Percentiles rank a stretch among this genome's conserved stretches.
These are phyloP conservation scores for Lethocerus indicus DNA, from an alignment of 1,140 invertebrate genomes.

Conservation along the genomic window DNA sequence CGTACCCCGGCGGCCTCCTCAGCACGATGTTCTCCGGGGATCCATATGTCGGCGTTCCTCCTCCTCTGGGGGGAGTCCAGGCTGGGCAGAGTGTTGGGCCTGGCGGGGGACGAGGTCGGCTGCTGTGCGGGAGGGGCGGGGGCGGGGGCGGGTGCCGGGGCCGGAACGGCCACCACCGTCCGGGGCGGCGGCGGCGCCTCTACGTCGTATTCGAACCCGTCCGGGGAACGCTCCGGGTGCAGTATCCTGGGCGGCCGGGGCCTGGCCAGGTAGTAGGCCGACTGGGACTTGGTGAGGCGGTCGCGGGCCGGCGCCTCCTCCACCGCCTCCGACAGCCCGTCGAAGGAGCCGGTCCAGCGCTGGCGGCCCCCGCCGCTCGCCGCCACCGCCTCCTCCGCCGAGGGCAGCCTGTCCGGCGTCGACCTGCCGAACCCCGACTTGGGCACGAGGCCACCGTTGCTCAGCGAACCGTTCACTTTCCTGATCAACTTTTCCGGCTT, in stretches of 20 bases:
- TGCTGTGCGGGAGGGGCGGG: slow-evolving; percentile 18
- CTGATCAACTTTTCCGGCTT: background rate
- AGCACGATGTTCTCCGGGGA: no score
- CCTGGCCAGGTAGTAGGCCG: slow-evolving; percentile 8
- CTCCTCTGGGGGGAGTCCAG: no score
- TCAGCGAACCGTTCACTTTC: no score
- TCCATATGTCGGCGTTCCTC: no score
- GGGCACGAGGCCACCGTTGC: no score
- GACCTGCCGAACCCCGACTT: slow-evolving; percentile 11
- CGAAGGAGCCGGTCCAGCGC: slow-evolving; percentile 14
- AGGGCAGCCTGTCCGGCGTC: slow-evolving; percentile 12
- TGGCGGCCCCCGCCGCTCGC: slow-evolving; percentile 14
- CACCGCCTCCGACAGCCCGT: no score
- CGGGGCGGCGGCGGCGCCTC: slow-evolving; percentile 16
- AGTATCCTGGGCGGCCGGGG: no score
- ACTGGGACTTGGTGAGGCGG: slow-evolving; percentile 12
- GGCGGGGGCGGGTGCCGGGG: slow-evolving; percentile 15
- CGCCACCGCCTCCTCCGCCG: slow-evolving; percentile 15
- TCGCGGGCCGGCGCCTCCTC: slow-evolving; percentile 10
- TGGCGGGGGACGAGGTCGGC: background rate
- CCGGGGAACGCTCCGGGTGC: no score
- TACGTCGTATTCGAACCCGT: slow-evolving; percentile 13
- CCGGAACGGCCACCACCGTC: slow-evolving; percentile 10
- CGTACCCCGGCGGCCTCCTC: no score
- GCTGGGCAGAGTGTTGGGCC: no score